These are phyloP conservation scores for Exaiptasia diaphana DNA, from an alignment of 64 coral and sea anemone species.

Conservation along the genomic window DNA sequence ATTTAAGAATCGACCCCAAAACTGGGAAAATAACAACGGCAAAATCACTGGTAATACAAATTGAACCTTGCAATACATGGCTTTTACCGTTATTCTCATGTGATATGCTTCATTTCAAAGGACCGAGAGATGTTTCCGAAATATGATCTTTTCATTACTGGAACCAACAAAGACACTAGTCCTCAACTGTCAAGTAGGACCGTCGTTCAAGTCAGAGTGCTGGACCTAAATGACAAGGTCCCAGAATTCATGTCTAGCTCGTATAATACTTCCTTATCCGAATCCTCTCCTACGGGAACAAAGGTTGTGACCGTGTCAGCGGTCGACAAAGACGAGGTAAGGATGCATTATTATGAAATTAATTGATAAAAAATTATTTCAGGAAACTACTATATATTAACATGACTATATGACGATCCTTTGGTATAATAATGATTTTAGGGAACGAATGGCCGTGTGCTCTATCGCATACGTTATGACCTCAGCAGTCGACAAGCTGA, in stretches of 20 bases:
- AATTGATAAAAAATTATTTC: background rate
- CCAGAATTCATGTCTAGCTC: slow-evolving; percentile 55
- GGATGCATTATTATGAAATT: no score
- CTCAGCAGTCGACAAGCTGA: slow-evolving; percentile 45
- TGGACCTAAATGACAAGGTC: slow-evolving; percentile 79
- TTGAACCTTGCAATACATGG: no score
- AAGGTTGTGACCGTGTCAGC: slow-evolving; percentile 66
- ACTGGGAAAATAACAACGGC: slow-evolving; percentile 61
- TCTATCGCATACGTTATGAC: slow-evolving; percentile 72
- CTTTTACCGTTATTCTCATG: no score
- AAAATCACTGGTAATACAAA: slow-evolving; percentile 74
- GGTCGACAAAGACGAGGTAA: slow-evolving; percentile 74
- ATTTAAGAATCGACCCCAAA: slow-evolving; percentile 41
- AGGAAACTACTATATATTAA: background rate
- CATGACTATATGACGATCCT: background rate
- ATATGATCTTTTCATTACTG: slow-evolving; percentile 62
- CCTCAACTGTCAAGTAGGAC: slow-evolving; percentile 51
- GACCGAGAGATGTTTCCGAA: slow-evolving; percentile 59
- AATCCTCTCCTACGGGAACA: slow-evolving; percentile 50
- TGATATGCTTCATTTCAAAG: slow-evolving; percentile 36
- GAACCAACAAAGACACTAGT: slow-evolving; percentile 59
- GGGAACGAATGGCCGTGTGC: slow-evolving; percentile 81
- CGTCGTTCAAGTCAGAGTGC: slow-evolving; percentile 52
- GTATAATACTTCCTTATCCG: slow-evolving; percentile 77
- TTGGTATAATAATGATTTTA: slow-evolving; percentile 11